phyloP scores from a whole-genome alignment of 2,797 vertebrate genomes.

The Odontamblyopus rebecca region DNA sequence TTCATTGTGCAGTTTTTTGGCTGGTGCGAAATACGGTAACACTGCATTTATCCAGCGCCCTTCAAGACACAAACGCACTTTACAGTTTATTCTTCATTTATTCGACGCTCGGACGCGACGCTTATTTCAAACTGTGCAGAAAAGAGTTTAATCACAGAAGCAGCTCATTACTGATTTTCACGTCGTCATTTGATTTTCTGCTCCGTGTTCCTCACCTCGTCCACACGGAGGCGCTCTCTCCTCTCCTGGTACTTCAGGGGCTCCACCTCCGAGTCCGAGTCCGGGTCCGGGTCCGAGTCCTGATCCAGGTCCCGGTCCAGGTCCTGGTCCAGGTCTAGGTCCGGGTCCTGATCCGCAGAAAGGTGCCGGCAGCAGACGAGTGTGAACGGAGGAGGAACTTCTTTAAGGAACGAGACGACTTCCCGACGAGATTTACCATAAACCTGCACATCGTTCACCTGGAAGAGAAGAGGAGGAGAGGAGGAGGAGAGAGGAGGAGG shows the following conservation, averaged over 20 bases:
- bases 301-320: no score
- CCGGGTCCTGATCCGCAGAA: conserved; percentile 74
- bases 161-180: no score
- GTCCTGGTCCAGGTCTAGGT: conserved; percentile 22
- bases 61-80: no score
- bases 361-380: conserved; percentile 90
- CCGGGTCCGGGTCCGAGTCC: no score
- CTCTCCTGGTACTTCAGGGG: neutral
- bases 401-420: conserved; percentile 89
- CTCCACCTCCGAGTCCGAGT: neutral
- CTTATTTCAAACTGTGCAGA: no score
- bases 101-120: no score
- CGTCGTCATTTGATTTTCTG: no score
- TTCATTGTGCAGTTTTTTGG: no score
- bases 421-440: conserved; percentile 89
- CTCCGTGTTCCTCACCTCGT: conserved; percentile 60
- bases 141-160: no score
- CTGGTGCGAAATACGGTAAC: no score
- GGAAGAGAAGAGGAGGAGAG: neutral
- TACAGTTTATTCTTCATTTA: no score
- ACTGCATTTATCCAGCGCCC: no score
- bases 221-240: conserved; percentile 51
- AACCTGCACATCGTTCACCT: conserved; percentile 92
- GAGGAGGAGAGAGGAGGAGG: neutral
- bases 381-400: conserved; percentile 91